These are phyloP conservation scores for Erethizon dorsatum DNA, from an alignment of 2,797 vertebrate genomes.

Conservation along the genomic window DNA sequence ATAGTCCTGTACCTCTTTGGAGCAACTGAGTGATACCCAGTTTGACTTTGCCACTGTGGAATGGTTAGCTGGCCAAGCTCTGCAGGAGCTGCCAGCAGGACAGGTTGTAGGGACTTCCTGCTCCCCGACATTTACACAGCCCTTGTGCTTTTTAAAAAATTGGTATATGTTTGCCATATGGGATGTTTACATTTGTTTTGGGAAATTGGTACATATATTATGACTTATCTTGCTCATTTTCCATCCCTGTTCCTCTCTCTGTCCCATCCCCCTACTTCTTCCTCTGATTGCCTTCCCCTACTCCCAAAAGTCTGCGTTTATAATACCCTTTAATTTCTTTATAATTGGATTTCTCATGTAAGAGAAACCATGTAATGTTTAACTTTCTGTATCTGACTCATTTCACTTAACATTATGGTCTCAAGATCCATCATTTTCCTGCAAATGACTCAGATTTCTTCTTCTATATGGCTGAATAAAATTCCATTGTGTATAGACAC, in stretches of 20 bases:
- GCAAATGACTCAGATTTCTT: background rate
- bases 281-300: background rate
- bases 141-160: background rate
- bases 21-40: background rate
- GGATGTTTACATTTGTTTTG: background rate
- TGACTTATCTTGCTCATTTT: background rate
- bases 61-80: background rate
- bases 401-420: background rate
- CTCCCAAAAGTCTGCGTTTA: background rate
- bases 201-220: background rate
- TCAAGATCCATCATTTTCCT: background rate
- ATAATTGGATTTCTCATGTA: background rate
- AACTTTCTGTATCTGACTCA: background rate
- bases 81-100: background rate
- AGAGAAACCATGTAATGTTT: background rate
- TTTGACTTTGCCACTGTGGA: background rate
- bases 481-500: background rate
- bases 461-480: background rate
- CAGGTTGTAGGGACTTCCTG: background rate
- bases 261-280: background rate
- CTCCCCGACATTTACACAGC: fast-evolving
- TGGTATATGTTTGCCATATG: background rate
- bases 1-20: background rate
- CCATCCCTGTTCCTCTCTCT: background rate
- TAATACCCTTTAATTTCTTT: background rate